Conservation (phyloP, 1,140 invertebrate genomes). For the Papilio helenus region DNA sequence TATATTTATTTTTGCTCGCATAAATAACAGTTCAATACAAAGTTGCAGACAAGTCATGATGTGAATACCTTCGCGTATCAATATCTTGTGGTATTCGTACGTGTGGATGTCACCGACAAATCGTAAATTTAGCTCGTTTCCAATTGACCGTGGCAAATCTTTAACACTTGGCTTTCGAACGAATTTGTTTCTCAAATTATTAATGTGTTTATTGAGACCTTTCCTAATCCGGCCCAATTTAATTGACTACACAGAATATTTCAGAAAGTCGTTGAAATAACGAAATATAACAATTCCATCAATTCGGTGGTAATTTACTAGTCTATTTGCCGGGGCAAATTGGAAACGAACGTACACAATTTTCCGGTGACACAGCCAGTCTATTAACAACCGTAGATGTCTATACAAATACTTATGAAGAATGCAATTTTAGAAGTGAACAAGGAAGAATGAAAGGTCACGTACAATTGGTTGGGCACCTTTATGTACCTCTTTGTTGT, state of each 20-base stretch:
- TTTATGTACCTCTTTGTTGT: constrained; percentile 19
- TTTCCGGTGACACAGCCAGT: neutral
- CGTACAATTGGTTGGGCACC: neutral
- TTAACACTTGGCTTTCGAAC: neutral
- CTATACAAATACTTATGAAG: constrained; percentile 3
- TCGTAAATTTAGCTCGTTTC: neutral
- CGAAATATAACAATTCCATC: no score
- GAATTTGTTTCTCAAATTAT: neutral
- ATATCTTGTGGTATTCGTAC: constrained; percentile 26
- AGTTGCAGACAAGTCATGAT: constrained; percentile 16
- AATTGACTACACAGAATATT: no score
- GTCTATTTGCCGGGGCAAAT: neutral
- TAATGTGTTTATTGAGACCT: neutral
- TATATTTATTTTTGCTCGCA: constrained; percentile 8
- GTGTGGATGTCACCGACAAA: neutral
- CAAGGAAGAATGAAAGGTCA: constrained; percentile 10
- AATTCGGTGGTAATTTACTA: neutral
- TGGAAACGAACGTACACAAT: neutral
- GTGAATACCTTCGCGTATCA: constrained; percentile 17
- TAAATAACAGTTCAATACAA: constrained; percentile 29
- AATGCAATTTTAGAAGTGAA: constrained; percentile 24
- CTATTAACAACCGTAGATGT: constrained; percentile 3
- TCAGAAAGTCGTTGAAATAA: no score
- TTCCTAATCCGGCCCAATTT: no score
- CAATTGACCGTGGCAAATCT: neutral